Base-by-base conservation (phyloP, 1,140 invertebrate species). In the Heliconius himera region DNA sequence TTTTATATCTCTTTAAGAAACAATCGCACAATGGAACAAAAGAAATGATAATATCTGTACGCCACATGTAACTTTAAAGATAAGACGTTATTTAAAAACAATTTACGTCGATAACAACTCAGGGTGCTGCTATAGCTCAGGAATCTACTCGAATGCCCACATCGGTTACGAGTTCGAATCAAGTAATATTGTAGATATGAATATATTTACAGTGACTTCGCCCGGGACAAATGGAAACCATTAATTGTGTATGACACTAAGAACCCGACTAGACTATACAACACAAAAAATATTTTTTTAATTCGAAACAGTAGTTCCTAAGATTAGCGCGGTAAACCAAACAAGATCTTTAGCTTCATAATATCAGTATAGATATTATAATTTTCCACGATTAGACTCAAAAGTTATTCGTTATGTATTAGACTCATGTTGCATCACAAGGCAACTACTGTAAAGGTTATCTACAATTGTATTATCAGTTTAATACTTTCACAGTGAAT, bases 1-100 rank as follows among this genome's bases (percentile, higher is more conserved):
- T 66, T 66, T 66, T 66, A 66, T 66, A 8, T 29, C 26, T 26
- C 26, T 22, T 66, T 66, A 66, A 66, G 60, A 66, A 66, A 66
- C 60, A 66, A 66, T 29, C 22, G 60, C 13, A 66, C 60, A 66
- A 66, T 66, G 60, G 60, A 66, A 66, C 60, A 66, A 66, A 66
- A 66, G 60, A 29, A 66, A 66, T 29, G 60, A 29, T 66, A 26
- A 29, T 66, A 66, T 66, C 26, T 66, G 26, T 29, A 9, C 26
- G 60, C 11, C 11, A 66, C 60, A 26, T 66, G 60, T 26, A 11
- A 29, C 60, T 66, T 66, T 66, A 66, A 11, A 29, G 60, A 66
- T 66, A 29, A 66, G 60, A 22, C 26, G 22, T 66, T 66, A 66
- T 66, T 66, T 66, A 66, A 66, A 66, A 66, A 66, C 60, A 29